These are phyloP conservation scores for Erynnis tages DNA, from an alignment of 2,888 invertebrate genomes.

Conservation along the genomic window DNA sequence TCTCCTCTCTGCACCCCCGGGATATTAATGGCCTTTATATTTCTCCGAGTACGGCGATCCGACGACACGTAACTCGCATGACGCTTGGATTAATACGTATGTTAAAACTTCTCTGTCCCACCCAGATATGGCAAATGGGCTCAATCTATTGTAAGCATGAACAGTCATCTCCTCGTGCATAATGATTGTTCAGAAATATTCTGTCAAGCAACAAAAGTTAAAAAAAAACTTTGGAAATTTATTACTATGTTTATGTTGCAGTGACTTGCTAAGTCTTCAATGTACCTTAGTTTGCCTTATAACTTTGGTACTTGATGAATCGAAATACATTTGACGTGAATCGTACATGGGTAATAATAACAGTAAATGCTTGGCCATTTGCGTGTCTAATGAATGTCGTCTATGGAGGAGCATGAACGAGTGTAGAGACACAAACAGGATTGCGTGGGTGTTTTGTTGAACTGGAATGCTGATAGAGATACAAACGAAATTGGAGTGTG, in stretches of 20 bases:
- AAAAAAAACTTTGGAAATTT: too few relatives aligned
- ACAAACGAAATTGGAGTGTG: slow-evolving; percentile 39
- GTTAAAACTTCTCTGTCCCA: slow-evolving; percentile 39
- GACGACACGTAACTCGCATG: slow-evolving; percentile 64
- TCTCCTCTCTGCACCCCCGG: slow-evolving; percentile 67
- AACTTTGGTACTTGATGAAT: too few relatives aligned
- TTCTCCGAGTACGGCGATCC: slow-evolving; percentile 57
- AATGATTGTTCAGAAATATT: too few relatives aligned
- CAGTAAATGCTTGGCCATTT: slow-evolving; percentile 13
- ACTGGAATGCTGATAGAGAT: slow-evolving; percentile 35
- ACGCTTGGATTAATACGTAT: slow-evolving; percentile 60
- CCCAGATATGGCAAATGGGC: slow-evolving; percentile 19
- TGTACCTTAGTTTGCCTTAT: too few relatives aligned
- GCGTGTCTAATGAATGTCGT: slow-evolving; percentile 28
- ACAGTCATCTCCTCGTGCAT: neutral
- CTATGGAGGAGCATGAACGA: slow-evolving; percentile 17
- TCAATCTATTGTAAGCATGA: slow-evolving; percentile 17
- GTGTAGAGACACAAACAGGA: slow-evolving; percentile 22
- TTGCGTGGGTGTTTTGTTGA: slow-evolving; percentile 26
- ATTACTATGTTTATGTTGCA: too few relatives aligned
- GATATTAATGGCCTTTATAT: slow-evolving; percentile 74
- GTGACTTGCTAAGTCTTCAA: too few relatives aligned
- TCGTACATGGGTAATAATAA: neutral
- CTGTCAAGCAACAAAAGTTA: too few relatives aligned
- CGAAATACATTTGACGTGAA: too few relatives aligned